Evolutionary conservation across 2,113 vertebrate species (phyloP), one percentile per base, ranked within the genome.

Genomic region (Myotis davidii): DNA sequence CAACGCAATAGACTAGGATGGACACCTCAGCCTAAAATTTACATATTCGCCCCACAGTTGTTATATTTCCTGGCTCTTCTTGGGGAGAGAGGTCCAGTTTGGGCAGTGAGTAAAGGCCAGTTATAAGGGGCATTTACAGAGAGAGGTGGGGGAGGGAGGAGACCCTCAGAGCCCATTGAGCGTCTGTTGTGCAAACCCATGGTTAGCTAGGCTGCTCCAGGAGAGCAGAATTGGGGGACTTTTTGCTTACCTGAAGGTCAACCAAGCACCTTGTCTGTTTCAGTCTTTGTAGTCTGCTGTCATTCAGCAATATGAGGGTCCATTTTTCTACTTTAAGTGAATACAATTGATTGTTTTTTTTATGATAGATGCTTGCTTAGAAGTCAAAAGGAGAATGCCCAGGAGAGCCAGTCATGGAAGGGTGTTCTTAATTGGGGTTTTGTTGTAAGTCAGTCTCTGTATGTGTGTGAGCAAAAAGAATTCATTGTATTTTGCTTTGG

Each of bases 231-330:
- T 67, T 18, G 70, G n/a, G 65, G 54, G 32, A 81, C 59, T 50
- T 92, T 67, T 39, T 87, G 85, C 81, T 90, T 73, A 78, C 54
- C 50, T 8, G 65, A 82, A 89, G 77, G 85, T 48, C 77, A 88
- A 56, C 45, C 74, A 42, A 18, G 65, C 76, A 52, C 48, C 32
- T 77, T 64, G 65, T 81, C 39, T 59, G 0, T 81, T 90, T 81
- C 13, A 37, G 42, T 34, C 81, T 64, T 76, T 70, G 21, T 45
- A 52, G n/a, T 34, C 78, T 20, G 14, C 50, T 69, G 45, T 70
- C 64, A 3, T 85, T 91, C 37, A 13, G 77, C 69, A 37, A 0
- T 13, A 12, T 21, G 64, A 90, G n/a, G 84, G 56, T 37, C 70
- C 18, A 0, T 54, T 96, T 39, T 93, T 45, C 92, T 86, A 18